Evolutionary conservation across 2,113 vertebrate genomes (phyloP).

Genomic region (Bos indicus): DNA sequence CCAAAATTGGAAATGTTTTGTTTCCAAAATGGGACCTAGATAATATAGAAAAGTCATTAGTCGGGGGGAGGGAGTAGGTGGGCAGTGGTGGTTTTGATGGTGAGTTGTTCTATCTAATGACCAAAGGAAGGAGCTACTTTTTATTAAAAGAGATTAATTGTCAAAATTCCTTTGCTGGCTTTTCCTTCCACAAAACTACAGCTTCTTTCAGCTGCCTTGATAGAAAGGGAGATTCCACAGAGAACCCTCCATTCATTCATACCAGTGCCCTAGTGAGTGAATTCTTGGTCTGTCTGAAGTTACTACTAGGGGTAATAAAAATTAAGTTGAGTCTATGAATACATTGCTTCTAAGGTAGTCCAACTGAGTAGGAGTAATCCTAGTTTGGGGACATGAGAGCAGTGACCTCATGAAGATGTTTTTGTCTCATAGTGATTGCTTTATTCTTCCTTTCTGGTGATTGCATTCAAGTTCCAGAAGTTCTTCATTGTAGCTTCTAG

Average conservation of each 20-base stretch:
- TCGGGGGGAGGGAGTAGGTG: neutral
- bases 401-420: neutral
- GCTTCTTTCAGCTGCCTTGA: neutral
- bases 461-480: slow-evolving; percentile 2
- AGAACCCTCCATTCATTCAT: neutral
- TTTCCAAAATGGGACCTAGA: neutral
- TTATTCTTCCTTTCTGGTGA: neutral
- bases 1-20: neutral
- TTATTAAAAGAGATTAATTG: neutral
- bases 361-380: neutral
- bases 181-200: neutral
- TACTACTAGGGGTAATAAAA: neutral
- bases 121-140: neutral
- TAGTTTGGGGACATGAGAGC: neutral
- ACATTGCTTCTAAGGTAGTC: neutral
- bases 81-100: neutral
- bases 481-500: neutral
- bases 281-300: neutral
- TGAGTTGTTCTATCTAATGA: neutral
- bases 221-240: neutral
- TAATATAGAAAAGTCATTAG: neutral
- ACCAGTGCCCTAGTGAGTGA: neutral
- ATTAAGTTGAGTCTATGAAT: neutral
- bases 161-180: neutral
- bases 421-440: neutral